Conservation (phyloP, 2,888 invertebrate species). For the Rhodophaea formosa region DNA sequence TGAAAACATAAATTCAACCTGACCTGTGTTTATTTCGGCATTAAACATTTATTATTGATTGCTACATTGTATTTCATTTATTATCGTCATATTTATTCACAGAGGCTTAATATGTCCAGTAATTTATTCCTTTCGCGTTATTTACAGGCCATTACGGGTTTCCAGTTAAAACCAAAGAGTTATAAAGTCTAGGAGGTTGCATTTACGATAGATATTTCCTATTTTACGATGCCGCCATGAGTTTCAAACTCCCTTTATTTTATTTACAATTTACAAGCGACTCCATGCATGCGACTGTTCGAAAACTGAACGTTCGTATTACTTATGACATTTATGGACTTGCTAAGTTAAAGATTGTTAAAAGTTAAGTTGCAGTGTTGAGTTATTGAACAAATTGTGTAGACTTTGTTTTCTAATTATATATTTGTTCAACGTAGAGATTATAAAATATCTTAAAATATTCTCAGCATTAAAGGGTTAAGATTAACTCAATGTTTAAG, state of each 20-base stretch:
- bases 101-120: constrained; percentile 58
- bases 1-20: not conserved
- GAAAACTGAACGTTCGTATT: constrained; percentile 28
- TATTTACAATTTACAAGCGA: constrained; percentile 37
- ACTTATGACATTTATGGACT: constrained; percentile 35
- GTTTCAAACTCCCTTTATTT: constrained; percentile 50
- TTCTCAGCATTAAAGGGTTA: too few relatives aligned
- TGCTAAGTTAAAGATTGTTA: constrained; percentile 33
- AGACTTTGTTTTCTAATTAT: constrained; percentile 14
- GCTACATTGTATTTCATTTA: constrained; percentile 55
- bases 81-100: constrained; percentile 52
- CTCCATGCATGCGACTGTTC: constrained; percentile 33
- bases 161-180: constrained; percentile 55
- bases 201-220: constrained; percentile 61
- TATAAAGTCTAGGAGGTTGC: constrained; percentile 61
- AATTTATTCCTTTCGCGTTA: constrained; percentile 68
- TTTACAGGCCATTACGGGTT: constrained; percentile 64
- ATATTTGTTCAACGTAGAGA: not conserved
- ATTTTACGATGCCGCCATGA: constrained; percentile 59
- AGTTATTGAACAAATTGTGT: constrained; percentile 21
- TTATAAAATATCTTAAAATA: too few relatives aligned
- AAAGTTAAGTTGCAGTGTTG: constrained; percentile 30
- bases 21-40: constrained; percentile 8
- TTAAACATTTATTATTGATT: constrained; percentile 13
- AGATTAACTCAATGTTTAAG: too few relatives aligned